A percentile compares a stretch with the other conserved stretches of the same genome.
These are phyloP conservation scores for Serrognathus titanus DNA, from an alignment of 2,888 invertebrate species.

Conservation along the genomic window DNA sequence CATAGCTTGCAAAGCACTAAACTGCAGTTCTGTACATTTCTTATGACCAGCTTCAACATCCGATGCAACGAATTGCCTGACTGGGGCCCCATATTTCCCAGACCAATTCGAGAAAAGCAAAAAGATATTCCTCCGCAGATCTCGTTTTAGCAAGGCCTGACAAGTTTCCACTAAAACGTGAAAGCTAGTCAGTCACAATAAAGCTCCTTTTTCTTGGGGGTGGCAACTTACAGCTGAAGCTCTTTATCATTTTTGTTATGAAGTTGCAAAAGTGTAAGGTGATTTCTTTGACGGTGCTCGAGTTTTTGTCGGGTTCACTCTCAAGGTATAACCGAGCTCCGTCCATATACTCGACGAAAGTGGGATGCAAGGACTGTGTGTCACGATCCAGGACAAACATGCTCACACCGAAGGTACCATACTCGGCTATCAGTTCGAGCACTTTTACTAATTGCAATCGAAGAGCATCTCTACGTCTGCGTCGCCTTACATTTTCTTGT, in stretches of 20 bases:
- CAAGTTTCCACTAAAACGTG: constrained; percentile 76
- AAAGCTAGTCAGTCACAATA: neutral
- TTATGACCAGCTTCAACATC: constrained; percentile 34
- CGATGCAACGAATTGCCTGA: constrained; percentile 41
- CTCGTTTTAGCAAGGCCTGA: constrained; percentile 79
- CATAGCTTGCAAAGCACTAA: constrained; percentile 75
- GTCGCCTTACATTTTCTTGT: constrained; percentile 92
- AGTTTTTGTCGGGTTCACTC: constrained; percentile 91
- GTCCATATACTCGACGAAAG: constrained; percentile 92
- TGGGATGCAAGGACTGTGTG: constrained; percentile 78
- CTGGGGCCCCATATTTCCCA: constrained; percentile 75
- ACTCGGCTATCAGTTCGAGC: constrained; percentile 87
- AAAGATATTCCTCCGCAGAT: constrained; percentile 83
- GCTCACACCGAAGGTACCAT: constrained; percentile 84
- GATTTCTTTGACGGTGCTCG: constrained; percentile 81
- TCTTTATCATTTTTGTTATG: constrained; percentile 88
- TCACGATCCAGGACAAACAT: constrained; percentile 49
- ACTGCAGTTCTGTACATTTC: constrained; percentile 50
- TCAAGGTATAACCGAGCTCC: constrained; percentile 89
- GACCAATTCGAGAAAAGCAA: constrained; percentile 93
- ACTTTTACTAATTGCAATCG: constrained; percentile 88
- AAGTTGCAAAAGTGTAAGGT: constrained; percentile 93
- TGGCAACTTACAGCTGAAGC: constrained; percentile 75
- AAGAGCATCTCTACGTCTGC: constrained; percentile 86
- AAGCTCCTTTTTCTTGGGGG: neutral